Evolutionary conservation across 2,113 vertebrate genomes (phyloP), one percentile per base, ranked within the genome.

Genomic region (Eulemur macaco): DNA sequence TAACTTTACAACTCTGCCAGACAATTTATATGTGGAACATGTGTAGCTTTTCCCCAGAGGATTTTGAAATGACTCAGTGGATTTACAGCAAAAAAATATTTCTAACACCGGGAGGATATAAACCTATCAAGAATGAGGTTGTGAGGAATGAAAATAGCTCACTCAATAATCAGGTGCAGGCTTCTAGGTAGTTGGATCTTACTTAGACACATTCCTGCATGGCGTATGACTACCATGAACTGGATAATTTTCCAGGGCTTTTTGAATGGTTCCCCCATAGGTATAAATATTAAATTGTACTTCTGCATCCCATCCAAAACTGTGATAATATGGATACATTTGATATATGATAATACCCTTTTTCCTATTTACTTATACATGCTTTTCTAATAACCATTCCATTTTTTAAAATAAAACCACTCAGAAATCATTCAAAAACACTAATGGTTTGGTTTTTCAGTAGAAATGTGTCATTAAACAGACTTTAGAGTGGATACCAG

Each of bases 391-490:
- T 95, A 96, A 82, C 63, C 54, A 68, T 86, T 50, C 54, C 37
- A 88, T 94, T 96, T 97, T 73, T 27, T 23, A 91, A 95, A 96
- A 96, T 92, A 89, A 95, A 94, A 96, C 84, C 76, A 96, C 90
- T 94, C 47, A 81, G 66, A 78, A 92, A 94, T 58, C 23, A 88
- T 96, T 97, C 34, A 63, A 89, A 97, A 95, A 90, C 85, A 96
- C 97, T 92, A 96, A 73, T 77, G 54, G 74, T 60, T 76, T 82
- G 68, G 5, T 47, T 93, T 95, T 95, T 73, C 63, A 71, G 71
- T 78, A 95, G 63, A 97, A 96, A 95, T 94, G 71, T 95, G 74
- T 91, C 94, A 88, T 95, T 90, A 96, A 96, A 95, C n/a, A 92
- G 52, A 95, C 83, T 77, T 97, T 95, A 95, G 39, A 86, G 85